Evolutionary conservation across 2,888 invertebrate genomes (phyloP), one percentile per base, ranked within the genome.

Genomic region (Epirrhoe tristata): DNA sequence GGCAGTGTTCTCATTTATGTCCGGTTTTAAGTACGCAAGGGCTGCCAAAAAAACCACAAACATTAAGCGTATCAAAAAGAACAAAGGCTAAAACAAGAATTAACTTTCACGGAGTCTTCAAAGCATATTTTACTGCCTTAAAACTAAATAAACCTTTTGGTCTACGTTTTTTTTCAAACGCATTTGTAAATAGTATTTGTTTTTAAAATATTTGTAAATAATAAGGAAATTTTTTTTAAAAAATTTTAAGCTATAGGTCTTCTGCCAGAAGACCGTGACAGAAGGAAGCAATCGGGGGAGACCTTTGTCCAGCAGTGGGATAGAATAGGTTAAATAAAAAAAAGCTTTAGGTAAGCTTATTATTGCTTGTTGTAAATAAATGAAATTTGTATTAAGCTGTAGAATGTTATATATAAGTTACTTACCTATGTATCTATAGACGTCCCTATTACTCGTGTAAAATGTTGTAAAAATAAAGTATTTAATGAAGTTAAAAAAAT

Each of bases 301-400:
- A n/a, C n/a, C n/a, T n/a, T n/a, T n/a, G n/a, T n/a, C n/a, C n/a
- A n/a, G n/a, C n/a, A n/a, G n/a, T n/a, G n/a, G n/a, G n/a, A n/a
- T n/a, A n/a, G n/a, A n/a, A n/a, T n/a, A n/a, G n/a, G 36, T 53
- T 32, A 16, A 14, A 46, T 64, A 56, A 52, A 39, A 39, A 1
- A 39, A 43, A 43, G 3, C 12, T 12, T 69, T 72, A 77, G 65
- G 63, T 73, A 69, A 17, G 74, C 77, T 79, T 80, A 65, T 72
- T 78, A 68, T 74, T 62, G 81, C 78, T 81, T 84, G 82, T 43
- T 12, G 12, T 83, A 83, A 76, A 84, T 81, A 82, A 70, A 69
- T 68, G 36, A 75, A 71, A 73, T 61, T 36, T 46, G 54, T 66
- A 63, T 67, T 61, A 48, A 70, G 67, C 64, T 67, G 62, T 66